These are phyloP conservation scores for Oncorhynchus kisutch DNA, from an alignment of 2,113 vertebrate species.

Conservation along the genomic window DNA sequence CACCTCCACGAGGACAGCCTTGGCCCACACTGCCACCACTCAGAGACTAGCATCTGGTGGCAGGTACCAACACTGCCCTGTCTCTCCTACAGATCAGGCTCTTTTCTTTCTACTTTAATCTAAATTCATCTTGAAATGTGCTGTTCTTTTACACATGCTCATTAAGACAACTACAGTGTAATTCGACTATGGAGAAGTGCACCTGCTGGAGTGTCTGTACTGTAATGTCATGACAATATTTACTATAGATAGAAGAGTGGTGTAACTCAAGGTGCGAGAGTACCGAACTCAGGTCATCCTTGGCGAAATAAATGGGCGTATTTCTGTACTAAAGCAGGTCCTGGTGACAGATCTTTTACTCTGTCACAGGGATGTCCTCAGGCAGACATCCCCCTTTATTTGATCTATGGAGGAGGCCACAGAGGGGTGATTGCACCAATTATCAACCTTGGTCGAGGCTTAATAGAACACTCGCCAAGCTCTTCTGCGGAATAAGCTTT, in stretches of 20 bases:
- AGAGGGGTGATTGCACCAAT: neutral
- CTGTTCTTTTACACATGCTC: neutral
- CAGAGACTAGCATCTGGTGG: neutral
- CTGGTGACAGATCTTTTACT: neutral
- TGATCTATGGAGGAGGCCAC: neutral
- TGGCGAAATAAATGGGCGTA: neutral
- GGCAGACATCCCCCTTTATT: neutral
- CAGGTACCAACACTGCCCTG: neutral
- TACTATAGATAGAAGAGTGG: too few species aligned
- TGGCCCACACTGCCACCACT: constrained; percentile 13
- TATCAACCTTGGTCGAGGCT: neutral
- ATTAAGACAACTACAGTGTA: neutral
- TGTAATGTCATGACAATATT: too few species aligned
- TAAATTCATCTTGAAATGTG: neutral
- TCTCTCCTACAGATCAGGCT: neutral
- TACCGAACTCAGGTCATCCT: neutral
- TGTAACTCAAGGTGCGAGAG: neutral
- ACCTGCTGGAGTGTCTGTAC: neutral
- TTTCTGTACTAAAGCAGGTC: neutral
- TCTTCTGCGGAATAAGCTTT: neutral
- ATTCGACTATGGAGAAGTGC: neutral
- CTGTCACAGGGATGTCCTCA: neutral
- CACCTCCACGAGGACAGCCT: constrained; percentile 45
- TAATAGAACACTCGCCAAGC: neutral
- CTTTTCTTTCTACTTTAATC: neutral